These are phyloP conservation scores for Phymorhynchus buccinoides DNA, from an alignment of 1,140 invertebrate genomes.

Conservation along the genomic window DNA sequence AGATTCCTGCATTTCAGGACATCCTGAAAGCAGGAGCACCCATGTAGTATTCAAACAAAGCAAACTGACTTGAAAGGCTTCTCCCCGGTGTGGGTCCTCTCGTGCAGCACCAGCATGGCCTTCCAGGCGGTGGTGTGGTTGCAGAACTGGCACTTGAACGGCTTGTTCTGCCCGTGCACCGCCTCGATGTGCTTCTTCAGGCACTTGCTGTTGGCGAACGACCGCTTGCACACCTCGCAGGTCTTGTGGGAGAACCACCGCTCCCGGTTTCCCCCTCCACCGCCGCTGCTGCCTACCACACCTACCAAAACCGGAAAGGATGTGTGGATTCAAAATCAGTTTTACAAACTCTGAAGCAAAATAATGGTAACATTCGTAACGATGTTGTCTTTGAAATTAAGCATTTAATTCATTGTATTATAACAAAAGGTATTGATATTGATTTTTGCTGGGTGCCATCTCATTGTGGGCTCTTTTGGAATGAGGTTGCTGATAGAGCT, in stretches of 20 bases:
- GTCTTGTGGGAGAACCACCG: slow-evolving; percentile 79
- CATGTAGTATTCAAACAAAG: too few species aligned
- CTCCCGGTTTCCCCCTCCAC: slow-evolving; percentile 38
- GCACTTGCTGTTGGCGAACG: slow-evolving; percentile 82
- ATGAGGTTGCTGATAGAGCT: too few species aligned
- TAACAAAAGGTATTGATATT: too few species aligned
- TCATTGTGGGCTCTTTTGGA: too few species aligned
- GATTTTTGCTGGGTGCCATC: too few species aligned
- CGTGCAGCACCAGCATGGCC: slow-evolving; percentile 80
- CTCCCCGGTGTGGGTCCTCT: slow-evolving; percentile 81
- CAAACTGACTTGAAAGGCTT: slow-evolving; percentile 70
- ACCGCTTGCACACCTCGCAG: slow-evolving; percentile 81
- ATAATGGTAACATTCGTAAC: too few species aligned
- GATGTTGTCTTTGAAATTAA: too few species aligned
- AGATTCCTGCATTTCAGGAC: too few species aligned
- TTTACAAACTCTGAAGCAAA: too few species aligned
- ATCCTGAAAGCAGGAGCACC: too few species aligned
- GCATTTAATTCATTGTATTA: too few species aligned
- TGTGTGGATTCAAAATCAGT: too few species aligned
- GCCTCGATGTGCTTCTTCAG: slow-evolving; percentile 84
- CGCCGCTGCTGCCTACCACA: slow-evolving; percentile 67
- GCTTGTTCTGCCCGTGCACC: slow-evolving; percentile 85
- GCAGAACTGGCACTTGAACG: slow-evolving; percentile 84
- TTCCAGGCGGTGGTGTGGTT: slow-evolving; percentile 79
- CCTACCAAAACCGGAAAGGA: neutral